Evolutionary conservation across 2,113 vertebrate genomes (phyloP), one percentile per base, ranked within the genome.

Genomic region (Megaptera novaeangliae): DNA sequence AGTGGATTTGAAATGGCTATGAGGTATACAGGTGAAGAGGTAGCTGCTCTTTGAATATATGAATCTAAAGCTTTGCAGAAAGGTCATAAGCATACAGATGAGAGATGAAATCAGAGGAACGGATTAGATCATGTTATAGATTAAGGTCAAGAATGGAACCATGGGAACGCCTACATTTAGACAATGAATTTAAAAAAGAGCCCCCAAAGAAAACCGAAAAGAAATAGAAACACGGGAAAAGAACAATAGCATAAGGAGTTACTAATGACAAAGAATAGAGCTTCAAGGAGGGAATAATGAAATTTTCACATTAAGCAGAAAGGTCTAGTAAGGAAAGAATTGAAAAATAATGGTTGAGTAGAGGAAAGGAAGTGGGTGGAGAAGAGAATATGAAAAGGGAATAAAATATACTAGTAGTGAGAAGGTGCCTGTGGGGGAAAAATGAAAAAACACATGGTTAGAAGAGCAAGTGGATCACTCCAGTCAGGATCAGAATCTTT

Each of bases 91-190:
- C 66, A 85, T 91, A 81, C 18, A 96, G 15, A 52, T 93, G 61
- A 91, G 41, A 83, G 11, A 57, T 29, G 20, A 97, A 94, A 95
- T 66, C 36, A 97, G 31, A n/a, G 63, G 6, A 97, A 88, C 12
- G 55, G 46, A 94, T 34, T 64, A 83, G 81, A 82, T 89, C 44
- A 64, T 59, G 59, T 95, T 81, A 27, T 46, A 96, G n/a, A 95
- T 44, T 95, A 92, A 96, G 77, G 71, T 77, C 57, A 93, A 80
- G 46, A 93, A 97, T 90, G 46, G 66, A 95, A 95, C 20, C 49
- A 91, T 57, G 44, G 14, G 78, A 87, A 71, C 72, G 83, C 36
- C 59, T 72, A 88, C 17, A 72, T 90, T 81, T 93, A 82, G 23
- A 55, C 44, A 90, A 82, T 72, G 34, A 78, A 85, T 41, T 61